These are phyloP conservation scores for Sylvietta virens DNA, from an alignment of 2,113 vertebrate species.

Conservation along the genomic window DNA sequence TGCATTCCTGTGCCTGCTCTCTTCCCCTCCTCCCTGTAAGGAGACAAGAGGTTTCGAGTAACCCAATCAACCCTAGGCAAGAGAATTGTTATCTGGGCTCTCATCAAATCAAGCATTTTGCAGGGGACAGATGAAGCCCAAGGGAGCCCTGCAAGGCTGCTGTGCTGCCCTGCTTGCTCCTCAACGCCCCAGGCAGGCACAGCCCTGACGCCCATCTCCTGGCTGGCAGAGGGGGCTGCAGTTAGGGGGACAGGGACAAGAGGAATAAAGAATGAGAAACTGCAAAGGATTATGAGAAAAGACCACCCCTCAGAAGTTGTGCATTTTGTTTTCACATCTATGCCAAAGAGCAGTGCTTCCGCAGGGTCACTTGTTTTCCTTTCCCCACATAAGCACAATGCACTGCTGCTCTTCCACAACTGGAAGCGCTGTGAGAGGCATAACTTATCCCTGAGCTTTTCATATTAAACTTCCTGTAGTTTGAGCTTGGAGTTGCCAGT, in stretches of 20 bases:
- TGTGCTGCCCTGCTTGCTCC: neutral
- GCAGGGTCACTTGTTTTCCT: neutral
- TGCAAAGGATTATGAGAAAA: neutral
- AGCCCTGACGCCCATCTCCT: neutral
- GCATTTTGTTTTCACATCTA: neutral
- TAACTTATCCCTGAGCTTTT: neutral
- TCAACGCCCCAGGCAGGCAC: neutral
- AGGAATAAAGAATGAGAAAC: neutral
- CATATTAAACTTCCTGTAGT: neutral
- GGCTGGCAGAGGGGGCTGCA: neutral
- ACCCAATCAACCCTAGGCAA: neutral
- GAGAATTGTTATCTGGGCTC: neutral
- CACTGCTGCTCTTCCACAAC: neutral
- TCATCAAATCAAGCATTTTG: neutral
- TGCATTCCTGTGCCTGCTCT: neutral
- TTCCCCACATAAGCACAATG: accelerated
- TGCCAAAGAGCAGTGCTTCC: neutral
- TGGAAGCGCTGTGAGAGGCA: neutral
- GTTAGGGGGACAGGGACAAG: neutral
- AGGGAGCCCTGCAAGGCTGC: neutral
- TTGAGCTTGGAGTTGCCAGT: neutral
- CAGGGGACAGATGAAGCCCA: neutral
- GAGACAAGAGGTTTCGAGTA: neutral
- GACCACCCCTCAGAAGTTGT: neutral
- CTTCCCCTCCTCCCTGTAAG: neutral